These are phyloP conservation scores for Drosophila neocordata DNA, from an alignment of 1,140 invertebrate genomes.

Conservation along the genomic window DNA sequence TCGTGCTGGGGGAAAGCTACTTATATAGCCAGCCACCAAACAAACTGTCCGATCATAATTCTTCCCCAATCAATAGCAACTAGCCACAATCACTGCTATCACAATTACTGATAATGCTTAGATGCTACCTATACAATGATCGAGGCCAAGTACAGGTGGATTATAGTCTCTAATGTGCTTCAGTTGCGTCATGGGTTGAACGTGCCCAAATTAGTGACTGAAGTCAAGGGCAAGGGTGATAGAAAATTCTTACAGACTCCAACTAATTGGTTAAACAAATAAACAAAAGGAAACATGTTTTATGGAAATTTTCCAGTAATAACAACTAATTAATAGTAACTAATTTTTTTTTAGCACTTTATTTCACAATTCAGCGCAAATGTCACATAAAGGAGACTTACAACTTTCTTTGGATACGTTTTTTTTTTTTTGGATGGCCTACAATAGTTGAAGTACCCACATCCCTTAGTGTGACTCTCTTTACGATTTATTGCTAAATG, in stretches of 20 bases:
- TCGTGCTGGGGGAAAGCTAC: not conserved
- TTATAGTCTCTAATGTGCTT: not conserved
- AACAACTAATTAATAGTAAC: too few species aligned
- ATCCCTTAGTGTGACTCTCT: not conserved
- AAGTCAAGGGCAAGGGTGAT: not conserved
- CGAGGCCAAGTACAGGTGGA: constrained; percentile 5
- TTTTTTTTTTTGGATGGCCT: not conserved
- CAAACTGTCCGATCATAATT: constrained; percentile 2
- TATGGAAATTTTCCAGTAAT: constrained; percentile 8
- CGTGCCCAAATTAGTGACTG: too few species aligned
- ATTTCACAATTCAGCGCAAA: constrained; percentile 6
- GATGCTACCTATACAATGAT: constrained; percentile 2
- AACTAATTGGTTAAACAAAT: constrained; percentile 6
- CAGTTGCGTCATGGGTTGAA: not conserved
- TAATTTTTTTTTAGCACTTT: constrained; percentile 7
- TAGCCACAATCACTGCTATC: constrained; percentile 4
- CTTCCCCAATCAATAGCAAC: constrained; percentile 1
- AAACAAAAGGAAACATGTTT: constrained; percentile 8
- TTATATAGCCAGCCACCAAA: not conserved
- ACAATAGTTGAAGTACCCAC: not conserved
- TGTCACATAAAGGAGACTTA: not conserved
- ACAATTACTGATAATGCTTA: constrained; percentile 1
- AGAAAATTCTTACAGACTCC: not conserved
- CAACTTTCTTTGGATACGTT: not conserved
- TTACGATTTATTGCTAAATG: not conserved